Base-by-base conservation (phyloP, 1,140 invertebrate genomes). In the Phthorimaea operculella region DNA sequence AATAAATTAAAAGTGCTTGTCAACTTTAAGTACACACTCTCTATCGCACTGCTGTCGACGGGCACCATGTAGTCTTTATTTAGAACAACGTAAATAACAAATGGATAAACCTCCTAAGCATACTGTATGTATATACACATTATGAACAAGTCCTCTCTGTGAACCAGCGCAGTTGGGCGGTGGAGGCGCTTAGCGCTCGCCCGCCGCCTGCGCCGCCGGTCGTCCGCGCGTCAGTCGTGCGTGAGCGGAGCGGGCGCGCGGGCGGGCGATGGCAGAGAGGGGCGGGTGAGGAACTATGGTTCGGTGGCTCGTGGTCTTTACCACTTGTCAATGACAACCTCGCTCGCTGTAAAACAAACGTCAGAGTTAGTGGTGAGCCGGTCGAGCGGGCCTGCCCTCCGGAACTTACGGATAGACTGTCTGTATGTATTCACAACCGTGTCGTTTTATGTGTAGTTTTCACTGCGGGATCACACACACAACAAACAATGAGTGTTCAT, bases 291-390 rank as follows among this genome's bases (percentile, higher is more conserved):
- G 78, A 80, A 82, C 76, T 83, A 83, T 71, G 75, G 63, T 67
- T 72, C 73, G 74, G 75, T 84, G 79, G 77, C 72, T 72, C 73
- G 75, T 84, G 79, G 77, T 71, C 71, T 72, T 79, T 86, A 86
- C 87, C 88, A 88, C 85, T 87, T 87, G 86, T 88, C 87, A 79
- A 88, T 73, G 79, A 88, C 86, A 74, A 77, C 73, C 76, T 88
- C 87, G 79, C 83, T 86, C 82, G 83, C 87, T 88, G 87, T 64
- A 89, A 89, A 88, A 88, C 77, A 88, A 88, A 28, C 72, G 86
- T 68, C 66, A 75, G 70, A 63, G 71, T 81, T 81, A 80, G 76
- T 75, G 67, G 70, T 64, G 66, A 66, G 62, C 76, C 68, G 72
- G 64, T 70, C 76, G 75, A 64, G 65, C 72, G 70, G 65, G 63